Evolutionary conservation across 1,140 invertebrate genomes (phyloP).

Genomic region (Drosophila funebris): DNA sequence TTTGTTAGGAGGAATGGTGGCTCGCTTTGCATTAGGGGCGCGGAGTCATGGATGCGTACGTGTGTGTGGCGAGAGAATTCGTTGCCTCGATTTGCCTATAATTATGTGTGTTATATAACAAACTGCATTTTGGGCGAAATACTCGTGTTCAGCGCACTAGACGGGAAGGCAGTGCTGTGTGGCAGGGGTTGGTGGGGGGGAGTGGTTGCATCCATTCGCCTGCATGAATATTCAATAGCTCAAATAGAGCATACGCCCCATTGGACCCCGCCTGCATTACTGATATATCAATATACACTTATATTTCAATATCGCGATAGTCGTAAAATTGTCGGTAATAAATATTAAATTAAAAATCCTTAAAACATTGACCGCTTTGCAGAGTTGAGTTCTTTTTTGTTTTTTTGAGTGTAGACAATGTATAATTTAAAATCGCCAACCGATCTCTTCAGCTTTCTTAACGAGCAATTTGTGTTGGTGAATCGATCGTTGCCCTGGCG

Average conservation of each 20-base stretch:
- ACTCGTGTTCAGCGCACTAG: slow-evolving; percentile 29
- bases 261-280: slow-evolving; percentile 46
- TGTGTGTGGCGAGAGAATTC: slow-evolving; percentile 72
- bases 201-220: slow-evolving; percentile 35
- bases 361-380: not conserved
- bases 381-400: not conserved
- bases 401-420: slow-evolving; percentile 2
- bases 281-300: slow-evolving; percentile 18
- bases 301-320: slow-evolving; percentile 4
- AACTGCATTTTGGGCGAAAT: slow-evolving; percentile 76
- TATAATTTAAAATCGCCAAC: slow-evolving; percentile 64
- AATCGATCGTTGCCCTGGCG: slow-evolving; percentile 31
- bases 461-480: slow-evolving; percentile 58
- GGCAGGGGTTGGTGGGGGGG: not conserved
- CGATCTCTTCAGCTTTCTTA: slow-evolving; percentile 58
- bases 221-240: slow-evolving; percentile 79
- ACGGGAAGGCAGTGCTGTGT: not conserved
- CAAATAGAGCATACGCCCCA: slow-evolving; percentile 76
- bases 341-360: slow-evolving; percentile 75
- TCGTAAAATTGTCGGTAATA: slow-evolving; percentile 73
- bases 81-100: slow-evolving; percentile 81
- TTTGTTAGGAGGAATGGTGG: not conserved
- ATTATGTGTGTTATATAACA: slow-evolving; percentile 83
- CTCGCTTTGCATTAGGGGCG: slow-evolving; percentile 47
- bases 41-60: slow-evolving; percentile 6